Base-by-base conservation (phyloP, 1,140 invertebrate genomes). In the Bombus vancouverensis region DNA sequence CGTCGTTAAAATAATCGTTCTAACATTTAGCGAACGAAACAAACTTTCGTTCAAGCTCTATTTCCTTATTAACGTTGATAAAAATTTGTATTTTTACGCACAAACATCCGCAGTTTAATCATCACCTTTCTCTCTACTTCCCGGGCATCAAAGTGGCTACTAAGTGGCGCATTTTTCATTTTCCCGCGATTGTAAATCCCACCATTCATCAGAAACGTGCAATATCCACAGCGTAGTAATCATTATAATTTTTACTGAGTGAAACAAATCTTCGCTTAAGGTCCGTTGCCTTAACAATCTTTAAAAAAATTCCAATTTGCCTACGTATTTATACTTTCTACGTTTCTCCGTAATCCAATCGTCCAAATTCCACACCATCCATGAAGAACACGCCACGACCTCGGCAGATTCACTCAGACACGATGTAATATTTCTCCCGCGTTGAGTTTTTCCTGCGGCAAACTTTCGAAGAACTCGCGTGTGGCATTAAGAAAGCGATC, bases 401-500 rank as follows among this genome's bases (percentile, higher is more conserved):
- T 18, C 47, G 18, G 0, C 47, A 22, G 47, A 22, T 53, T 53
- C 47, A 6, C 47, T n/a, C 59, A 62, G 3, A n/a, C 25, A 8
- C 59, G 28, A 62, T 62, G 59, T 62, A 53, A 53, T 53, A 22
- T 57, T 57, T 81, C n/a, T 57, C 12, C 39, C 22, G 25, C 25
- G 73, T 57, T 44, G 3, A 22, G 10, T 25, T 13, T 59, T 57
- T 57, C 25, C 34, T 25, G 25, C 74, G 53, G 25, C 32, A 34
- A 59, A 62, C 75, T 62, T 77, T 62, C 74, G 15, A 39, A 34
- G 12, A 68, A 3, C 22, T 10, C 34, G 32, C 53, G 37, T 3
- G 53, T 2, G 13, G 28, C 12, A 25, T 72, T 39, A 72, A 32
- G 76, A 85, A 62, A 72, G 57, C 77, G 83, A 85, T 73, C 83